Conservation (phyloP, 1,140 invertebrate genomes). For the Drosophila subpulchrella region DNA sequence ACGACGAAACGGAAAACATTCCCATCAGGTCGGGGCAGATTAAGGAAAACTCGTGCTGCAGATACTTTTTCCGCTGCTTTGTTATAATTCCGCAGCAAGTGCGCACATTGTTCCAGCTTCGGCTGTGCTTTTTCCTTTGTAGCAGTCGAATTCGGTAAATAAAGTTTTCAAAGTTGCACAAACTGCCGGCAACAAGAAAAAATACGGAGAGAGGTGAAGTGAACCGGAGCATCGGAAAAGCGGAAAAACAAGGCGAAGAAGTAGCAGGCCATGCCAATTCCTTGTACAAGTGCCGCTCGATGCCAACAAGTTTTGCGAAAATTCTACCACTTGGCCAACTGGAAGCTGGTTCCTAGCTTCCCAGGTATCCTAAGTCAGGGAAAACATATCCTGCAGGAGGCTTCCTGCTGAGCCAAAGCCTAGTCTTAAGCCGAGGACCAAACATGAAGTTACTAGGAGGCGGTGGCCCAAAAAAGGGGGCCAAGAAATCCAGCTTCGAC, state of each 20-base stretch:
- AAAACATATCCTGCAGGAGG: constrained; percentile 41
- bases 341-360: not conserved
- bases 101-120: constrained; percentile 32
- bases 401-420: constrained; percentile 72
- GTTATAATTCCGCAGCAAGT: constrained; percentile 59
- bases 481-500: constrained; percentile 38
- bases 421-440: constrained; percentile 72
- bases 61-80: constrained; percentile 57
- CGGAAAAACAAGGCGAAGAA: constrained; percentile 14
- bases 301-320: constrained; percentile 47
- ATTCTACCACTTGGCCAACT: constrained; percentile 38
- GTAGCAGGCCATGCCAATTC: constrained; percentile 44
- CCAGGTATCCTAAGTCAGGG: constrained; percentile 43
- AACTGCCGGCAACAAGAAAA: constrained; percentile 45
- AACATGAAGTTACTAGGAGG: constrained; percentile 71
- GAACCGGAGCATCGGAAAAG: constrained; percentile 2
- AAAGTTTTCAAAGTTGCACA: constrained; percentile 73
- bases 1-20: constrained; percentile 17
- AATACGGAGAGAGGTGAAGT: constrained; percentile 13
- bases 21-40: constrained; percentile 9
- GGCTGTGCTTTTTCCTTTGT: constrained; percentile 36
- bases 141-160: constrained; percentile 63
- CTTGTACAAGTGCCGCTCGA: constrained; percentile 53
- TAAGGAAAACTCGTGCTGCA: constrained; percentile 31
- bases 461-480: constrained; percentile 18